phyloP scores from a whole-genome alignment of 2,888 invertebrate genomes.

The Nipponacmea schrenckii region DNA sequence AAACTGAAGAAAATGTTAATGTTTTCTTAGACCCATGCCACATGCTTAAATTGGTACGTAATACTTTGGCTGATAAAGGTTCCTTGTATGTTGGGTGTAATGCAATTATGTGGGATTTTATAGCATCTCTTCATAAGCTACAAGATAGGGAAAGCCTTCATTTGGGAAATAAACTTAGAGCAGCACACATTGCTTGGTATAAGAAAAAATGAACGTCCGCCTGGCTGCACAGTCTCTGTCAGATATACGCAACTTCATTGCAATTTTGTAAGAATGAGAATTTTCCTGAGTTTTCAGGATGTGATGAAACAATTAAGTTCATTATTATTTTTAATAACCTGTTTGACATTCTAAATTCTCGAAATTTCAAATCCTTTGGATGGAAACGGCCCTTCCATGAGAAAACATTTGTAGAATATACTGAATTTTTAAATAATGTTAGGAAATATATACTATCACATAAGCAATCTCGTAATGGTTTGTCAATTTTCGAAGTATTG shows the following conservation, averaged over 20 bases:
- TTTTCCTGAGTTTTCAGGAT: not conserved
- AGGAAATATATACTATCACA: not conserved
- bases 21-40: not conserved
- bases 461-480: not conserved
- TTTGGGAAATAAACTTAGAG: not conserved
- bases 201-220: not conserved
- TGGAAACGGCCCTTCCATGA: not conserved
- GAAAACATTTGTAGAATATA: too few relatives aligned
- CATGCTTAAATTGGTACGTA: not conserved
- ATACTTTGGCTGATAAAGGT: not conserved
- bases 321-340: not conserved
- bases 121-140: not conserved
- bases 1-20: not conserved
- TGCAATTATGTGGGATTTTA: not conserved
- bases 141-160: not conserved
- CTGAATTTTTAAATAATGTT: not conserved
- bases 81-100: not conserved
- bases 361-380: not conserved
- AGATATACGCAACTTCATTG: not conserved
- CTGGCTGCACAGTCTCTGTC: not conserved
- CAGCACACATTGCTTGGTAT: not conserved
- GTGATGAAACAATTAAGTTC: not conserved
- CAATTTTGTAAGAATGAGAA: not conserved
- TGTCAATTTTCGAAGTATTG: not conserved
- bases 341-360: not conserved